Evolutionary conservation across 2,797 vertebrate genomes (phyloP), one percentile per base, ranked within the genome.

Genomic region (Ceryle rudis): DNA sequence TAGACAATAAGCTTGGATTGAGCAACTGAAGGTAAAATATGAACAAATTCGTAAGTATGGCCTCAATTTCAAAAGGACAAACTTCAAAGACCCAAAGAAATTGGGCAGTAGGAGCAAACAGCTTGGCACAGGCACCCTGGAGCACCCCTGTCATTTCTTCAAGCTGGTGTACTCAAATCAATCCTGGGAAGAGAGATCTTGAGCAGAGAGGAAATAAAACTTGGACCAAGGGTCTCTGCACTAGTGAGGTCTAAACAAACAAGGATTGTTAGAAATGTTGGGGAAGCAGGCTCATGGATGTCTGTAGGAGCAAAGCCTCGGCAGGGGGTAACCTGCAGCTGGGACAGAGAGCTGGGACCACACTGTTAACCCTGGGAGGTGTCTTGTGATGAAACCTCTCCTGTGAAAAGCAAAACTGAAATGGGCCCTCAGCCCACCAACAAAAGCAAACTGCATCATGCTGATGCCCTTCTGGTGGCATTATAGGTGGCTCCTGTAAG

Each of bases 281-380:
- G 51, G n/a, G 41, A 79, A 65, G 33, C 22, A 55, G 44, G 18
- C 4, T 66, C 28, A 29, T 1, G 2, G 8, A 47, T 88, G 52
- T 22, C 54, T 72, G n/a, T 33, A 29, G n/a, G 37, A 67, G 46
- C 19, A 82, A 87, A 65, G 26, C 31, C 39, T 72, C 1, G 2
- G 41, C 0, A 0, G 42, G 23, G 31, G 47, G 33, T 46, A 42
- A 46, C 39, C 47, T 60, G 17, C 16, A 22, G 19, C 28, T 66
- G 28, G 31, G 26, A 65, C 31, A 51, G 60, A 54, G 46, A 44
- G 10, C 28, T 11, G 12, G 28, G 11, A 70, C 8, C 41, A n/a
- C 0, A 2, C 33, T 3, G 1, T 52, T 35, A 29, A 29, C 33
- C 17, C 58, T 39, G 23, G 42, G 33, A 4, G 2, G 16, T 35